Conservation (phyloP, 2,888 invertebrate species). For the Aleiodes alternator region DNA sequence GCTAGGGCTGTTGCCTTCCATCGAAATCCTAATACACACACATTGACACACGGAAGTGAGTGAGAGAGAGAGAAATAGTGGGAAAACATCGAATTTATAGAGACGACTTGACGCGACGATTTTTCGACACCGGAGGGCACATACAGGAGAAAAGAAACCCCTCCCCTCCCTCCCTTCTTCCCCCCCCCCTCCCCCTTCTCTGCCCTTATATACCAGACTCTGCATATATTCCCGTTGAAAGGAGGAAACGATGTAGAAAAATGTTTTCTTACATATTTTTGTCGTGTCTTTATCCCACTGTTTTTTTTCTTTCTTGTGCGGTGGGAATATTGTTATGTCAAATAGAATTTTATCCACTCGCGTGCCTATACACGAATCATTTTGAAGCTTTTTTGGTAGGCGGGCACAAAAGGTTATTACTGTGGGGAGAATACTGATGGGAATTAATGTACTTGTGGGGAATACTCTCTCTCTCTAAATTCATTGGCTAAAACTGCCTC, state of each 20-base stretch:
- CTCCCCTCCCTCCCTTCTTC: neutral
- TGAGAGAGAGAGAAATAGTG: conserved; percentile 31
- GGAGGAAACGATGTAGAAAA: conserved; percentile 47
- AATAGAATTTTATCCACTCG: conserved; percentile 49
- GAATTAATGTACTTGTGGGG: conserved; percentile 31
- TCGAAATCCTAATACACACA: conserved; percentile 1
- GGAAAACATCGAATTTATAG: conserved; percentile 65
- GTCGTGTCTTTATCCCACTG: conserved; percentile 23
- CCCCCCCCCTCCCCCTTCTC: no score
- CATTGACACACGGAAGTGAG: no score
- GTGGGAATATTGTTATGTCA: conserved; percentile 33
- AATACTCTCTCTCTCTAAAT: neutral
- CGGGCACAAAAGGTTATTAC: conserved; percentile 23
- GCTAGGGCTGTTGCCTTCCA: conserved; percentile 63
- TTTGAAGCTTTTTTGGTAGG: conserved; percentile 28
- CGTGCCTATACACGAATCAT: conserved; percentile 7
- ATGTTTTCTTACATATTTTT: conserved; percentile 40
- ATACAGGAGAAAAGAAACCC: conserved; percentile 16
- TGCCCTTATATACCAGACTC: no score
- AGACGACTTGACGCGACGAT: conserved; percentile 21
- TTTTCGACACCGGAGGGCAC: conserved; percentile 15
- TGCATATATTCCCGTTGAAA: conserved; percentile 30
- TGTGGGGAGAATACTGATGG: neutral
- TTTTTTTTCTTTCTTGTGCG: neutral
- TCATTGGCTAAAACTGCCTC: conserved; percentile 21